These are phyloP conservation scores for Xanthia icteritia DNA, from an alignment of 2,888 invertebrate genomes.

Conservation along the genomic window DNA sequence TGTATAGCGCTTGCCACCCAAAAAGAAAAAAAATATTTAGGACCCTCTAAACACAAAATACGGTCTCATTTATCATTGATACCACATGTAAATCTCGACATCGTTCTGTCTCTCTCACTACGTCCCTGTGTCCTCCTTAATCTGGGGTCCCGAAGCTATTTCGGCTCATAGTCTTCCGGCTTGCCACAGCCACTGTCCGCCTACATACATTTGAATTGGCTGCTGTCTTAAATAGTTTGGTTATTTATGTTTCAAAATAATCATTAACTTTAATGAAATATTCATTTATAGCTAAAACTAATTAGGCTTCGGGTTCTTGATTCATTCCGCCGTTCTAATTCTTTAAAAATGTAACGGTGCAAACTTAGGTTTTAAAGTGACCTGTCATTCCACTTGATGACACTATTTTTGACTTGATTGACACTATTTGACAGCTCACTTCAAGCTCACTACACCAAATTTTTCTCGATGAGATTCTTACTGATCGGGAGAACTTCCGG, in stretches of 20 bases:
- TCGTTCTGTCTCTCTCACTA: slow-evolving; percentile 13
- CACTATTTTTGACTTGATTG: too few species aligned
- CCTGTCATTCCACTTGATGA: neutral
- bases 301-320: neutral
- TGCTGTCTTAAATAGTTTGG: neutral
- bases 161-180: slow-evolving; percentile 35
- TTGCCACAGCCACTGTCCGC: neutral
- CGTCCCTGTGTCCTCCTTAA: neutral
- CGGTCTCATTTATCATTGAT: slow-evolving; percentile 2
- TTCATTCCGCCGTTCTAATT: neutral
- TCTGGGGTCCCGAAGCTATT: slow-evolving; percentile 40
- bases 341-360: neutral
- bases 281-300: neutral
- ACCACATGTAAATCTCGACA: slow-evolving; percentile 5
- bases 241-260: slow-evolving; percentile 34
- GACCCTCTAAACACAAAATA: neutral
- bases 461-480: neutral
- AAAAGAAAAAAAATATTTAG: neutral
- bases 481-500: too few species aligned
- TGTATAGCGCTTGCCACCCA: too few species aligned
- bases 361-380: neutral
- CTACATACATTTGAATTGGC: slow-evolving; percentile 13
- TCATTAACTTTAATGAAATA: neutral
- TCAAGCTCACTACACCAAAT: too few species aligned
- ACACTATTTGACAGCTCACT: neutral